These are phyloP conservation scores for Lymantria monacha DNA, from an alignment of 2,888 invertebrate genomes.

Conservation along the genomic window DNA sequence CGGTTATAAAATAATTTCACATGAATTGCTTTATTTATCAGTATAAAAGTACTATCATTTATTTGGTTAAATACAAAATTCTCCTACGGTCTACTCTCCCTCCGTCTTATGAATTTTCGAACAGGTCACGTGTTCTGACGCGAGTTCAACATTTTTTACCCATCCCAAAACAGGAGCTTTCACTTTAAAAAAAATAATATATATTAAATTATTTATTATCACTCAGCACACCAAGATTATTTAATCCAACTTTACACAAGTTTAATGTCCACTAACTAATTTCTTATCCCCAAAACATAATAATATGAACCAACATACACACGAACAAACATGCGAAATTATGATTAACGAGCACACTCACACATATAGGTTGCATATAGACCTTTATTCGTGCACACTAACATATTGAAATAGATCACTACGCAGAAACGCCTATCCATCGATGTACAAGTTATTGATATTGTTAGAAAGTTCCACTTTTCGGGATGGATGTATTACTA, in stretches of 20 bases:
- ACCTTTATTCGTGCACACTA: constrained; percentile 44
- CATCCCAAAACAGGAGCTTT: too few species aligned
- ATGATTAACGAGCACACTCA: constrained; percentile 81
- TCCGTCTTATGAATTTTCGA: too few species aligned
- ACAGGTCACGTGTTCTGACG: too few species aligned
- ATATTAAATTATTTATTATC: too few species aligned
- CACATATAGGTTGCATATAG: constrained; percentile 49
- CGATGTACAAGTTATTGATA: constrained; percentile 51
- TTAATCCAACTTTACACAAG: constrained; percentile 47
- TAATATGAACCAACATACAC: constrained; percentile 79
- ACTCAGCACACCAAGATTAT: constrained; percentile 39
- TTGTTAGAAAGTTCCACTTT: constrained; percentile 4
- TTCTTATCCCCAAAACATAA: constrained; percentile 83
- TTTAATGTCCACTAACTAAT: constrained; percentile 83
- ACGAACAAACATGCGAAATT: constrained; percentile 81
- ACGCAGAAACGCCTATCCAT: constrained; percentile 47
- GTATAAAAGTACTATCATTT: too few species aligned
- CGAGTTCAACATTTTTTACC: too few species aligned
- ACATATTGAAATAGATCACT: constrained; percentile 73
- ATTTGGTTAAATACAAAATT: too few species aligned
- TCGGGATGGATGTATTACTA: neutral
- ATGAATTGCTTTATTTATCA: too few species aligned
- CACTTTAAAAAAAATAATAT: too few species aligned
- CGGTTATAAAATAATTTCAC: too few species aligned
- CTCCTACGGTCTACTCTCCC: too few species aligned